Base-by-base conservation (phyloP, 2,888 invertebrate species). In the Leptinotarsa haldemani region DNA sequence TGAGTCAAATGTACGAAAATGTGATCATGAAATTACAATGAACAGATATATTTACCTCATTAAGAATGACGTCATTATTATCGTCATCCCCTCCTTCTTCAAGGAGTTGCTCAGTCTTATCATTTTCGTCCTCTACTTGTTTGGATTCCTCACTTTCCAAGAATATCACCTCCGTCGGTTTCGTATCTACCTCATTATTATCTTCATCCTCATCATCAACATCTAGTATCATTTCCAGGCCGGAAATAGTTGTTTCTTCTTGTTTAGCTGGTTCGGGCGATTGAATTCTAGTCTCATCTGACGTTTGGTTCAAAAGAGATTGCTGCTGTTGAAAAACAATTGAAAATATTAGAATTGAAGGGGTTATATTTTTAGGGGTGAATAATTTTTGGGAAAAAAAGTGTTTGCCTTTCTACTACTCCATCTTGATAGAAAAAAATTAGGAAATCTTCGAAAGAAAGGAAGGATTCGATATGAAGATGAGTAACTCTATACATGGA, bases 21-120 rank as follows among this genome's bases (percentile, higher is more conserved):
- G 12, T 4, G 4, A 50, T 16, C 15, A 50, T 9, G n/a, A 50
- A 66, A 13, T 5, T 1, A n/a, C 18, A 25, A 25, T 25, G 25
- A 25, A 25, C 5, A 25, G 25, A 25, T 25, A 25, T 25, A 25
- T 25, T 25, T 25, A 25, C 25, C 25, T 25, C 25, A 25, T 25
- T 25, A 25, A 25, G 25, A 5, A 25, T 25, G 25, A 25, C 25
- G 5, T 25, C 25, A 25, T 25, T 5, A 25, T 25, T 93, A 80
- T 93, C 93, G 76, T 92, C 92, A 9, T 90, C 91, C 18, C 89
- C 85, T 12, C 84, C 84, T 22, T 83, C 83, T 20, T 77, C 75
- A 18, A 69, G 66, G 15, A 65, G 50, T 1, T 56, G 13, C 16
- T 70, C 53, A 65, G 78, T 77, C 30, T 75, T 79, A 70, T 80